A percentile compares a stretch with the other conserved stretches of the same genome.
These are phyloP conservation scores for Erpornis zantholeuca DNA, from an alignment of 2,113 vertebrate genomes.

Conservation along the genomic window DNA sequence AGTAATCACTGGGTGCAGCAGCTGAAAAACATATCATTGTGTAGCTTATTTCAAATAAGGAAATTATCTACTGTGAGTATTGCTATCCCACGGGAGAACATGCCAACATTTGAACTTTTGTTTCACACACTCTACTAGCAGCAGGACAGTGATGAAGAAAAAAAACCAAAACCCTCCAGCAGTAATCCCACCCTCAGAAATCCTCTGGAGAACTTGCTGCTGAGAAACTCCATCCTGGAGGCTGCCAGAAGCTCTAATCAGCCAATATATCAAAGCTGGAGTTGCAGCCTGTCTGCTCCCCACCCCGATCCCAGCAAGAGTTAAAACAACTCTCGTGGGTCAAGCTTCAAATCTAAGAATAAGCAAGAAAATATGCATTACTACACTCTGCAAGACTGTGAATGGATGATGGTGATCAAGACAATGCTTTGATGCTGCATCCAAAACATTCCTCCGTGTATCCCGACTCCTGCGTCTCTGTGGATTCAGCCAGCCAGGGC, in stretches of 20 bases:
- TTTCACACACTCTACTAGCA: slow-evolving; percentile 21
- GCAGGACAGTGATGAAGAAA: neutral
- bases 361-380: slow-evolving; percentile 59
- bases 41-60: neutral
- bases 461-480: neutral
- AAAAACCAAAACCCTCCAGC: neutral
- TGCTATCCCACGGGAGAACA: neutral
- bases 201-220: slow-evolving; percentile 25
- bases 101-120: neutral
- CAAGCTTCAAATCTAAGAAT: slow-evolving; percentile 20
- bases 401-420: slow-evolving; percentile 9
- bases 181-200: slow-evolving; percentile 33
- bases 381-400: slow-evolving; percentile 19
- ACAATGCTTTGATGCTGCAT: slow-evolving; percentile 18
- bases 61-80: neutral
- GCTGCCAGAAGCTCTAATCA: slow-evolving; percentile 46
- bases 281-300: neutral
- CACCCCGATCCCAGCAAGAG: neutral
- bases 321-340: slow-evolving; percentile 28
- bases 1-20: neutral
- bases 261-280: slow-evolving; percentile 36
- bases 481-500: neutral
- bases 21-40: neutral
- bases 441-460: neutral
- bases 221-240: slow-evolving; percentile 19